Percentiles rank a stretch among this genome's conserved stretches.
Conservation (phyloP, 92 coral and sea anemone genomes). For the Phenganax subtilis region DNA sequence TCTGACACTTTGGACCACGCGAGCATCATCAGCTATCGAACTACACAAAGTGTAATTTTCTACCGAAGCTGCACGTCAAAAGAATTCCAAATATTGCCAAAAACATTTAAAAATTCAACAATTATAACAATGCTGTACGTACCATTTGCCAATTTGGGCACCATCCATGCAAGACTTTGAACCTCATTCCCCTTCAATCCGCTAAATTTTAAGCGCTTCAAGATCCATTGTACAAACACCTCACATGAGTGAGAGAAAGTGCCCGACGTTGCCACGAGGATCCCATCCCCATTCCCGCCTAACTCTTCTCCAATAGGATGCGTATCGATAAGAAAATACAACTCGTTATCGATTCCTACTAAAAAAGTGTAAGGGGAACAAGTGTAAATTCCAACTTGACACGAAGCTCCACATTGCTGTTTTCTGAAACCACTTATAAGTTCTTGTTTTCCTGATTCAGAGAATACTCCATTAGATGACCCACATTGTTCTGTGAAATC, state of each 20-base stretch:
- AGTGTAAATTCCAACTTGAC: constrained; percentile 39
- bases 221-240: neutral
- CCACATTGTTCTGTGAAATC: constrained; percentile 36
- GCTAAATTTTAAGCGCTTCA: neutral
- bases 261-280: neutral
- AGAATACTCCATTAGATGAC: constrained; percentile 31
- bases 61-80: no score
- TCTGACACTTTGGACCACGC: no score
- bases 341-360: neutral
- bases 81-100: no score
- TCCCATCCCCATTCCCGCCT: neutral
- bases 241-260: neutral
- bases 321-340: neutral
- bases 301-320: neutral
- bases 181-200: neutral
- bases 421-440: constrained; percentile 25
- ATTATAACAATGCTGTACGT: neutral
- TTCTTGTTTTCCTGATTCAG: constrained; percentile 36
- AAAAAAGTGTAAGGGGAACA: constrained; percentile 40
- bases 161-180: constrained; percentile 6
- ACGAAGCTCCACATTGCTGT: neutral
- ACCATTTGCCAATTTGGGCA: neutral
- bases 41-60: no score
- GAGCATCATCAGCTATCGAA: no score
- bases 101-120: no score